Conservation (phyloP, 2,113 vertebrate species). For the Aegithalos caudatus region DNA sequence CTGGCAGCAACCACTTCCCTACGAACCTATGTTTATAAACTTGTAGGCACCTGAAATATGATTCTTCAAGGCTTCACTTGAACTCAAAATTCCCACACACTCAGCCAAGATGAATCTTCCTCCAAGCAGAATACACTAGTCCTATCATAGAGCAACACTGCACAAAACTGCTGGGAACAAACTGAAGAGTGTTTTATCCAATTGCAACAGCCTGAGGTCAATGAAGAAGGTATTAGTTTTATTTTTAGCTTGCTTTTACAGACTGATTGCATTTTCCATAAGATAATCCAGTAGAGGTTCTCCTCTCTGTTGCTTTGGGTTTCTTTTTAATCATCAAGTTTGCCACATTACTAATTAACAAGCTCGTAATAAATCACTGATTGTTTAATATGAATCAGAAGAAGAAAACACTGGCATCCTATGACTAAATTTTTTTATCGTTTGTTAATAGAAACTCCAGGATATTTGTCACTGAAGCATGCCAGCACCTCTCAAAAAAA, state of each 20-base stretch:
- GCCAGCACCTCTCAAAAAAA: not conserved
- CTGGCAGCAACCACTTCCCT: not conserved
- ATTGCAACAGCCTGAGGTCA: slow-evolving; percentile 60
- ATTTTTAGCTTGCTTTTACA: slow-evolving; percentile 61
- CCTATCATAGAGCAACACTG: slow-evolving; percentile 43
- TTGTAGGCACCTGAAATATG: not conserved
- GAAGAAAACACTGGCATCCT: not conserved
- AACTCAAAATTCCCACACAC: slow-evolving; percentile 25
- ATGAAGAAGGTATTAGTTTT: slow-evolving; percentile 60
- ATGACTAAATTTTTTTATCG: not conserved
- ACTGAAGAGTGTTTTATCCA: slow-evolving; percentile 55
- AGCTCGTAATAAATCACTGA: slow-evolving; percentile 30
- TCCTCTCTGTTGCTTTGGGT: slow-evolving; percentile 5
- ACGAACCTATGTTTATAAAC: not conserved
- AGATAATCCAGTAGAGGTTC: slow-evolving; percentile 51
- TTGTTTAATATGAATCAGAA: slow-evolving; percentile 14
- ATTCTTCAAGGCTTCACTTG: not conserved
- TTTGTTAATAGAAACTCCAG: not conserved
- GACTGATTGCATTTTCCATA: slow-evolving; percentile 46
- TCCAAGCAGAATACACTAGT: slow-evolving; percentile 52
- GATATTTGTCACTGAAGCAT: not conserved
- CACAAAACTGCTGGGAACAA: slow-evolving; percentile 58
- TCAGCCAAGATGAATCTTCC: slow-evolving; percentile 45
- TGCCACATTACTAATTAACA: slow-evolving; percentile 20
- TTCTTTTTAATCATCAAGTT: slow-evolving; percentile 37